A percentile compares a stretch with the other conserved stretches of the same genome.
These are phyloP conservation scores for Aelia acuminata DNA, from an alignment of 2,888 invertebrate species.

Conservation along the genomic window DNA sequence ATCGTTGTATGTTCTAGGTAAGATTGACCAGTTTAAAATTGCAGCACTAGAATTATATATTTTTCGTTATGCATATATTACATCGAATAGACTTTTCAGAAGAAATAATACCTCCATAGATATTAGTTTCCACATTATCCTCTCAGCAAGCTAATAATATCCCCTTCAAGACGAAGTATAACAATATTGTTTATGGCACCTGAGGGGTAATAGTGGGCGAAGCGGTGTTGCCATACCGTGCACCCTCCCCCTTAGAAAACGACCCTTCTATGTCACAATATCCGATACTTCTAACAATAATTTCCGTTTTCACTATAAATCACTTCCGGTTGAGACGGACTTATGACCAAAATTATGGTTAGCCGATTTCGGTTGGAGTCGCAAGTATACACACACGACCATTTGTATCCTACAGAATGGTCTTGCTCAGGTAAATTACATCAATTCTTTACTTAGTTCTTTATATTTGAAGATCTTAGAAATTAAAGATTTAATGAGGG, in stretches of 20 bases:
- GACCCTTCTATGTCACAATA: constrained; percentile 4
- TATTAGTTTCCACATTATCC: too few species aligned
- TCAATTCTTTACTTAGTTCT: too few species aligned
- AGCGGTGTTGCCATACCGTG: neutral
- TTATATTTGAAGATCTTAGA: too few species aligned
- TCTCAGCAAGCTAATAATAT: neutral
- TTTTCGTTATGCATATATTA: too few species aligned
- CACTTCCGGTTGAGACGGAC: neutral
- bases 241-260: neutral
- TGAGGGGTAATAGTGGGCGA: neutral
- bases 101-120: too few species aligned
- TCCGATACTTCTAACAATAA: constrained; percentile 26
- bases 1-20: too few species aligned
- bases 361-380: neutral
- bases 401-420: neutral
- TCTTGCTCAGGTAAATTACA: too few species aligned
- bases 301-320: constrained; percentile 20
- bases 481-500: too few species aligned
- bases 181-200: neutral
- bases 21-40: too few species aligned
- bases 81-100: too few species aligned
- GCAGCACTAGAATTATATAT: too few species aligned
- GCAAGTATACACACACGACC: neutral
- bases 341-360: neutral
- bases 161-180: neutral